Conservation (phyloP, 2,113 vertebrate species). For the Xenopus borealis region DNA sequence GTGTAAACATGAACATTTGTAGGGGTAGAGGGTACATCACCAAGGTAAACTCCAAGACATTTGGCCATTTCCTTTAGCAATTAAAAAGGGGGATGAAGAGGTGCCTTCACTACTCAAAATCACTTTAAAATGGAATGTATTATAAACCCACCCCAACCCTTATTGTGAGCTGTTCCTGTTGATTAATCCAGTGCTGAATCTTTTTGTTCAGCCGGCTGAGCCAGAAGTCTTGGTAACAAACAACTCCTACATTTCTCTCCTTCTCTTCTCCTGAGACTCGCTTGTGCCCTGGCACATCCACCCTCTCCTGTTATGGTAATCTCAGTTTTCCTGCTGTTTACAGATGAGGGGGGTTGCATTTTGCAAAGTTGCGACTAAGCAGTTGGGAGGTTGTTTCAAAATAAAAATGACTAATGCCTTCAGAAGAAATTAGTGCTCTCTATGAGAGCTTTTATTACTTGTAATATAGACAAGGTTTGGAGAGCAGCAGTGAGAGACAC, state of each 20-base stretch:
- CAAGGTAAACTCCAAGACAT: too few relatives aligned
- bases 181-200: too few relatives aligned
- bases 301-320: constrained; percentile 33
- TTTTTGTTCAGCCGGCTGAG: too few relatives aligned
- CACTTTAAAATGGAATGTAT: too few relatives aligned
- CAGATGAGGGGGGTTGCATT: neutral
- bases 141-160: too few relatives aligned
- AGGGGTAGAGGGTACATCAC: too few relatives aligned
- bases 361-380: constrained; percentile 19
- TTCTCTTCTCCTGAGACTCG: neutral
- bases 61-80: too few relatives aligned
- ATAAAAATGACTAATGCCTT: constrained; percentile 15
- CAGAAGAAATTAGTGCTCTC: constrained; percentile 13
- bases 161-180: too few relatives aligned
- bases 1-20: too few relatives aligned
- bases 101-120: too few relatives aligned
- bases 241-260: neutral
- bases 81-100: too few relatives aligned
- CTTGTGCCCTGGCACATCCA: constrained; percentile 17
- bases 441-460: constrained; percentile 20
- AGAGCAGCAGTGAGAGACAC: neutral
- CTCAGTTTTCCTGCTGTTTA: constrained; percentile 23
- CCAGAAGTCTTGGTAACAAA: constrained; percentile 7
- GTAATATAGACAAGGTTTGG: neutral
- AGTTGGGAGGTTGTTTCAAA: neutral